Conservation (phyloP, 2,113 vertebrate genomes). For the Emydocephalus ijimae region DNA sequence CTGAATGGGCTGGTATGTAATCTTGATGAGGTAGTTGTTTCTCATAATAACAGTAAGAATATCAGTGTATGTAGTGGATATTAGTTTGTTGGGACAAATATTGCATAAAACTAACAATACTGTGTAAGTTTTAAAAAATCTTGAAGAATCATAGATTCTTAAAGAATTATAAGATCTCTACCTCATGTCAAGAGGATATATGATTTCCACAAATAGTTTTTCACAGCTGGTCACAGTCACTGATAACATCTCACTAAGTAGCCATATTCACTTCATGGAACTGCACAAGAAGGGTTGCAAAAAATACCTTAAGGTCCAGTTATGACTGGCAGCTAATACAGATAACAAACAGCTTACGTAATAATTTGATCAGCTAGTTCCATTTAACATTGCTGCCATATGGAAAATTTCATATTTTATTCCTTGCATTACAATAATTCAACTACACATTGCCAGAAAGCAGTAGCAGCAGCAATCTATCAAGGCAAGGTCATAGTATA, state of each 20-base stretch:
- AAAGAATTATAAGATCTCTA: neutral
- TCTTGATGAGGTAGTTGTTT: neutral
- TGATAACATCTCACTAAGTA: neutral
- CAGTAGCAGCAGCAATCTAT: neutral
- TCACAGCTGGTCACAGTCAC: neutral
- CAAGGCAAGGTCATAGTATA: neutral
- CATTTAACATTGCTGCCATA: neutral
- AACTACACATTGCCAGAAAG: neutral
- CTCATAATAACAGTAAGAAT: neutral
- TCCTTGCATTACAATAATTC: neutral
- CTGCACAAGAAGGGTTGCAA: neutral
- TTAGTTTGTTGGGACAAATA: neutral
- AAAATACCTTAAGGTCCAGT: neutral
- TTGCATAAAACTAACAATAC: neutral
- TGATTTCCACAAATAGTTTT: neutral
- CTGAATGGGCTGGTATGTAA: constrained; percentile 87
- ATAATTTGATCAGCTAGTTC: neutral
- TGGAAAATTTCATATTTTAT: neutral
- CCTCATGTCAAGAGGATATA: neutral
- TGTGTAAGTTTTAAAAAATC: neutral
- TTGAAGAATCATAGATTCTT: neutral
- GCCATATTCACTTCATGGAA: neutral
- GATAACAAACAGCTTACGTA: neutral
- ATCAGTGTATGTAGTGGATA: neutral
- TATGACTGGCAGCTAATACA: neutral